phyloP scores from a whole-genome alignment of 2,113 vertebrate genomes.

The Pheucticus melanocephalus region DNA sequence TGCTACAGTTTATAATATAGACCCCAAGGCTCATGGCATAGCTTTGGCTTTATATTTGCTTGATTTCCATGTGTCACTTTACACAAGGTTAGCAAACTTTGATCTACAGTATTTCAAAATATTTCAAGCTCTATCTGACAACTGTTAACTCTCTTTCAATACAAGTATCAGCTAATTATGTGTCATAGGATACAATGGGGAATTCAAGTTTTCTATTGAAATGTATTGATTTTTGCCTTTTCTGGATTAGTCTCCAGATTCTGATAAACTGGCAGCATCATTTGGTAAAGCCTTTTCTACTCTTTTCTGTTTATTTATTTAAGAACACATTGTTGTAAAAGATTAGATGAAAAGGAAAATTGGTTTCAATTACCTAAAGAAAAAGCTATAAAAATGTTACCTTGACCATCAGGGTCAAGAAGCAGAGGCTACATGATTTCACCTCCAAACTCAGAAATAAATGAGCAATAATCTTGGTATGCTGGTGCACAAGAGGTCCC shows the following conservation, averaged over 20 bases:
- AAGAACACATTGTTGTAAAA: neutral
- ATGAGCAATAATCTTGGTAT: neutral
- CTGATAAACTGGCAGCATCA: neutral
- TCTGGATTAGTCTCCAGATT: conserved; percentile 11
- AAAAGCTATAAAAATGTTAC: neutral
- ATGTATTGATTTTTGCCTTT: neutral
- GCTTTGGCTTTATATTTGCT: neutral
- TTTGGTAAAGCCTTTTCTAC: conserved; percentile 2
- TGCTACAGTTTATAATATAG: neutral
- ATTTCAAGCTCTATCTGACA: neutral
- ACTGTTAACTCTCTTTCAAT: neutral
- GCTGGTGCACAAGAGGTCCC: neutral
- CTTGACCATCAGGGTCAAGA: neutral
- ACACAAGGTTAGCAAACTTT: neutral
- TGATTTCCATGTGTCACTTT: neutral
- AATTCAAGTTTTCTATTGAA: neutral
- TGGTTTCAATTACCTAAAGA: conserved; percentile 5
- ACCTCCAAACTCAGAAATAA: conserved; percentile 19
- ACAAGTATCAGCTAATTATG: neutral
- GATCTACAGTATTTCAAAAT: neutral
- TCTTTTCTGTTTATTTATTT: conserved; percentile 7
- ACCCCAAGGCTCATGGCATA: neutral
- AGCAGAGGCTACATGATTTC: neutral
- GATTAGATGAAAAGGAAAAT: conserved; percentile 31
- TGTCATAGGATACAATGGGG: neutral